These are phyloP conservation scores for Dicerorhinus sumatrensis DNA, from an alignment of 2,113 vertebrate species.

Conservation along the genomic window DNA sequence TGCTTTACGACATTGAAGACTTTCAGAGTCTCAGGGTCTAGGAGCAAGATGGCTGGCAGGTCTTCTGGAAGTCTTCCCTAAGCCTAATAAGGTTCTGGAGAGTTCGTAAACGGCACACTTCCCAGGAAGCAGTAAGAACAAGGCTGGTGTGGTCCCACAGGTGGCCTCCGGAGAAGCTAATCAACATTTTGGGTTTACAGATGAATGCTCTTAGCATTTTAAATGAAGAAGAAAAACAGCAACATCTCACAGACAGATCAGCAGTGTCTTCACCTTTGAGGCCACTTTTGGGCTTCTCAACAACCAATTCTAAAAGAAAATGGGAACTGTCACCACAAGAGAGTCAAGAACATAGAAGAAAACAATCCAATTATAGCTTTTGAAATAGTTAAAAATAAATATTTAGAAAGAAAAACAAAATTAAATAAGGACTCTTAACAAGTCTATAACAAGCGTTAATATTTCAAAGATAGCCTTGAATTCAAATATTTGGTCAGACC, in stretches of 20 bases:
- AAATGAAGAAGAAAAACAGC: not conserved
- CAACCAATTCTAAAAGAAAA: not conserved
- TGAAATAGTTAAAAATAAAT: not conserved
- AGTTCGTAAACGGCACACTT: not conserved
- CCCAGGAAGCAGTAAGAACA: not conserved
- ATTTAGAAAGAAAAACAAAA: not conserved
- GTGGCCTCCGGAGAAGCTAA: not conserved
- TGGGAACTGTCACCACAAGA: not conserved
- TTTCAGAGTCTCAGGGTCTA: not conserved
- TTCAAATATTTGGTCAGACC: not conserved
- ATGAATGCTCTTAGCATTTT: not conserved
- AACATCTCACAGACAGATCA: not conserved
- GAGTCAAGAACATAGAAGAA: not conserved
- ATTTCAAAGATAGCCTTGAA: not conserved
- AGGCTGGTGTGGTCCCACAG: not conserved
- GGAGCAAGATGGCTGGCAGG: not conserved
- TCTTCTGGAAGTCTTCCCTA: not conserved
- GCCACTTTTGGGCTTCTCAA: fast-evolving
- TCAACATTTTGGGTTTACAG: fast-evolving
- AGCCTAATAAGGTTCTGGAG: not conserved
- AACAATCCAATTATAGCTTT: not conserved
- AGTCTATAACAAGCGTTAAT: not conserved
- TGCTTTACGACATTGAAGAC: slow-evolving; percentile 56
- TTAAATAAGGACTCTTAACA: not conserved
- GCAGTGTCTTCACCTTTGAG: fast-evolving